Evolutionary conservation across 2,888 invertebrate genomes (phyloP), one percentile per base, ranked within the genome.

Genomic region (Siphlonurus alternatus): DNA sequence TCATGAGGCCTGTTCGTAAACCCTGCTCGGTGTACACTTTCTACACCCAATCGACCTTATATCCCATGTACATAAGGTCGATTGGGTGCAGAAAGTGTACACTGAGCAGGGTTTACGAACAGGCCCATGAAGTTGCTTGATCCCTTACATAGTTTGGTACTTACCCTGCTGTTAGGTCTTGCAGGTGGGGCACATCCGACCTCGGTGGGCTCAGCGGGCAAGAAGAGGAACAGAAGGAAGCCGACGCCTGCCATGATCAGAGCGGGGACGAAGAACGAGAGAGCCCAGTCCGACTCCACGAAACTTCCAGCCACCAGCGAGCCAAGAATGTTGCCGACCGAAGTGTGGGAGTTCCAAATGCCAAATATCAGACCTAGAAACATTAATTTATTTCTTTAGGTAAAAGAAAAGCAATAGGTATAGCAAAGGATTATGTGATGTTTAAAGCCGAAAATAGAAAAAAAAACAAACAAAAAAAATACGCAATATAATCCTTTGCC

Each of bases 311-410:
- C 94, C 70, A 97, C 87, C n/a, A 95, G 73, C 0, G 90, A 85
- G 73, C 95, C 95, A 65, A 96, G 74, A 71, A 97, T 96, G 74
- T 97, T 98, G 53, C 97, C 97, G 10, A 97, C 82, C 0, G 94
- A 94, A 0, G 96, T 96, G 71, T 97, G 96, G 0, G 95, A 93
- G 77, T 97, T 97, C 97, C 97, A 97, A 3, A 96, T 81, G 15
- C 97, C 97, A 76, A 96, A 96, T 67, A 97, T 91, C 23, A 97
- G 79, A 0, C 83, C 82, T 71, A 74, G 71, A 70, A 68, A 25
- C 19, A 23, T 53, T 18, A 15, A 2, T 18, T 19, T 18, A 59
- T 59, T 18, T 59, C n/a, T 23, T 20, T 25, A 25, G 15, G n/a
- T 61, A 19, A 1, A 1, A n/a, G n/a, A n/a, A n/a, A 63, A 25